Evolutionary conservation across 2,113 vertebrate species (phyloP).

Genomic region (Vulpes ferrilata): DNA sequence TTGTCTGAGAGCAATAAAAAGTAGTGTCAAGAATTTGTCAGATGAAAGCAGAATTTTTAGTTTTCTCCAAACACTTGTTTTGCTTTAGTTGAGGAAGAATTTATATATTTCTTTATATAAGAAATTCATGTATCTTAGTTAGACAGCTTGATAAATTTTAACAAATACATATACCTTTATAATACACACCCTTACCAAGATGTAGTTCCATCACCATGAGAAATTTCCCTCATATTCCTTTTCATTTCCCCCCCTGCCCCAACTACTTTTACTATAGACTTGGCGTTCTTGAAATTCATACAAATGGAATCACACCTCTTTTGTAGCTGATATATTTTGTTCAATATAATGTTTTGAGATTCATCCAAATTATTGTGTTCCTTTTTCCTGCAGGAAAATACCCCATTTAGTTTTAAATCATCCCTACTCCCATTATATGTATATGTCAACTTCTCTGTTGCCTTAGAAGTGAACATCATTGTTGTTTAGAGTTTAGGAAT

Average conservation of each 20-base stretch:
- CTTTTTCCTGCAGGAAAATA: background rate
- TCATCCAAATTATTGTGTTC: background rate
- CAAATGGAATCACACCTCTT: background rate
- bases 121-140: background rate
- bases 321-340: background rate
- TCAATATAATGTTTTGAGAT: background rate
- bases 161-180: background rate
- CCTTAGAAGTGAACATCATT: background rate
- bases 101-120: background rate
- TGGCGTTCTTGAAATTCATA: background rate
- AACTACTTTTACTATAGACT: background rate
- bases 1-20: background rate
- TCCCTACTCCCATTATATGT: background rate
- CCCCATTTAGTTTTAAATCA: background rate
- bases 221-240: background rate
- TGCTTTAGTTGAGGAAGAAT: background rate
- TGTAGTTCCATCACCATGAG: background rate
- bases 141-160: background rate
- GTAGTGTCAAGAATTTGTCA: background rate
- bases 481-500: background rate
- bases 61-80: background rate
- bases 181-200: background rate
- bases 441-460: background rate
- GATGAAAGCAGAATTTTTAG: background rate
- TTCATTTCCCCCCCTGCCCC: background rate